phyloP scores from a whole-genome alignment of 1,140 invertebrate species.

The Sipha flava region DNA sequence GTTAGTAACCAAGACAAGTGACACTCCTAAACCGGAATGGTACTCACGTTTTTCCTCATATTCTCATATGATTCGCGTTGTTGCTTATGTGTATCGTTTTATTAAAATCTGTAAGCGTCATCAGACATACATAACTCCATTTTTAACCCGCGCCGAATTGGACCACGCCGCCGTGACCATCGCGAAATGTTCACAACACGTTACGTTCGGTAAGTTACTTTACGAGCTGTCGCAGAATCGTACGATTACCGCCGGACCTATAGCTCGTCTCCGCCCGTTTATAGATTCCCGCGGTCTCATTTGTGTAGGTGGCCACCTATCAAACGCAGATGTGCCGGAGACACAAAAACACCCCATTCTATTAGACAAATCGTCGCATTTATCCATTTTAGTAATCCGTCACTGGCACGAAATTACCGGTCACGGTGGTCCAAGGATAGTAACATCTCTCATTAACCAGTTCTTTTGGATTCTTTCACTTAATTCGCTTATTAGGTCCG shows the following conservation, averaged over 20 bases:
- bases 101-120: background rate
- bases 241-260: background rate
- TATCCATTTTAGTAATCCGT: background rate
- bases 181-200: background rate
- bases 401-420: background rate
- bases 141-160: background rate
- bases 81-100: background rate
- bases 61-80: background rate
- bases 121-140: fast-evolving
- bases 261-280: background rate
- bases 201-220: background rate
- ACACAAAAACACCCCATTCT: background rate
- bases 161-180: background rate
- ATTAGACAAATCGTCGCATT: background rate
- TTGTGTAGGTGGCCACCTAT: background rate
- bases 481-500: conserved; percentile 43
- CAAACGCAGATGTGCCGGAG: background rate
- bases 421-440: background rate
- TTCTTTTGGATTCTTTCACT: conserved; percentile 38
- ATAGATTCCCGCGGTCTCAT: background rate
- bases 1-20: background rate
- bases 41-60: background rate
- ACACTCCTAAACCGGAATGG: background rate
- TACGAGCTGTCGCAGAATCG: background rate
- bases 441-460: background rate